Conservation (phyloP, 2,797 vertebrate genomes). For the Falco rusticolus region DNA sequence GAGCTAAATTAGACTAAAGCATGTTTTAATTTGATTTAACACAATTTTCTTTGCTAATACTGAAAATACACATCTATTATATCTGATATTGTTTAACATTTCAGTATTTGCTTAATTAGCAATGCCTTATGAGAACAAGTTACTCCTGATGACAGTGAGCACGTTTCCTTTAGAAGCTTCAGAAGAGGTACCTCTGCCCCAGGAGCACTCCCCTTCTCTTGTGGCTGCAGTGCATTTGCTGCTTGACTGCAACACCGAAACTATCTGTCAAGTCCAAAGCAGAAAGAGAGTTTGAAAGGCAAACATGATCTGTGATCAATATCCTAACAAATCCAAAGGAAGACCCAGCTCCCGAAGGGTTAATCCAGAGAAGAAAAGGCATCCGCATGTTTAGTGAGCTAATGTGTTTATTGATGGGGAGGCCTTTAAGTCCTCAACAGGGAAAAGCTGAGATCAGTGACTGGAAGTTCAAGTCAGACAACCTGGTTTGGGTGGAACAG, state of each 20-base stretch:
- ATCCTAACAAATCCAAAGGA: constrained; percentile 85
- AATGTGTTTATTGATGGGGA: constrained; percentile 81
- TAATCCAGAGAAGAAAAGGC: constrained; percentile 83
- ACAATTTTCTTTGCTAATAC: background rate
- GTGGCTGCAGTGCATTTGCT: constrained; percentile 56
- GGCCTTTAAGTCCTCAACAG: constrained; percentile 75
- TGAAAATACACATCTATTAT: background rate
- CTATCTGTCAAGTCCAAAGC: constrained; percentile 73
- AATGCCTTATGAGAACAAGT: background rate
- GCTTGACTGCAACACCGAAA: constrained; percentile 68
- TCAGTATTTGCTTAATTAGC: constrained; percentile 17
- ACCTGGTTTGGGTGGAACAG: background rate
- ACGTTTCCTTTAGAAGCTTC: background rate
- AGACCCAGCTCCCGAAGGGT: constrained; percentile 82
- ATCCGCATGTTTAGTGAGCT: constrained; percentile 79
- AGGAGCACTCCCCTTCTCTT: constrained; percentile 14
- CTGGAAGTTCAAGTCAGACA: constrained; percentile 25
- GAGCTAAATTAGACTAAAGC: constrained; percentile 17
- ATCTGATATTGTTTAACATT: constrained; percentile 14
- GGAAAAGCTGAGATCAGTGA: constrained; percentile 64
- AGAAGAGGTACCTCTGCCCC: background rate
- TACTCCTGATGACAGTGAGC: background rate
- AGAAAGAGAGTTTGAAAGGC: constrained; percentile 76
- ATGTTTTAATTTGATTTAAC: constrained; percentile 5
- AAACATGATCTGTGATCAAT: constrained; percentile 82